phyloP scores from a whole-genome alignment of 2,113 vertebrate genomes.

The Prolemur simus region DNA sequence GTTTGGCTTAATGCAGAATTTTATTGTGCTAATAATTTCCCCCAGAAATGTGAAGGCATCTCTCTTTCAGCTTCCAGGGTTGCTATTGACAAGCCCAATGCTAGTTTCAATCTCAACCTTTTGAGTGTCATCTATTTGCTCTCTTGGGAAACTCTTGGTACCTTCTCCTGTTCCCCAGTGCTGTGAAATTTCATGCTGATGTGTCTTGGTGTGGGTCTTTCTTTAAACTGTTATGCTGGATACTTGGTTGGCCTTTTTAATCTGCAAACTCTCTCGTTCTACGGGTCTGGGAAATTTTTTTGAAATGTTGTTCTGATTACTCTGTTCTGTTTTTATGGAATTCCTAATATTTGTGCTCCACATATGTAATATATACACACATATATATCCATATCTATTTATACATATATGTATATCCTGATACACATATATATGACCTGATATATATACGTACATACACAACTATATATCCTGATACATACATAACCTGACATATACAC shows the following conservation, averaged over 20 bases:
- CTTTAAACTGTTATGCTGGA: too few relatives aligned
- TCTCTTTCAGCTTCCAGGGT: not conserved
- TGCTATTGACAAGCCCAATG: not conserved
- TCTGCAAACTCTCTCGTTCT: not conserved
- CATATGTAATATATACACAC: not conserved
- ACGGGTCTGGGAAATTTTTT: not conserved
- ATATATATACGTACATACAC: too few relatives aligned
- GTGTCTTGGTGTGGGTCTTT: not conserved
- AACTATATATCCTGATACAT: too few relatives aligned
- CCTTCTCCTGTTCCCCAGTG: not conserved
- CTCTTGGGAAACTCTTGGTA: not conserved
- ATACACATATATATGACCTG: not conserved
- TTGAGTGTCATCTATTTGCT: not conserved
- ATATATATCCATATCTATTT: not conserved
- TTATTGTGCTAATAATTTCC: not conserved
- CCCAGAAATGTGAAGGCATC: not conserved
- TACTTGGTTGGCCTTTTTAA: not conserved
- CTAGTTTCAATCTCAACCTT: not conserved
- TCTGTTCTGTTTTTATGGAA: not conserved
- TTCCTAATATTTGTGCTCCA: not conserved
- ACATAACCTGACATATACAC: too few relatives aligned
- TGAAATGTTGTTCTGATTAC: not conserved
- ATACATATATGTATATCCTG: not conserved
- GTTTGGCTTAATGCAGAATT: not conserved
- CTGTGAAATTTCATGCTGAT: not conserved